phyloP scores from a whole-genome alignment of 2,113 vertebrate genomes.

The Nyctibius bracteatus region DNA sequence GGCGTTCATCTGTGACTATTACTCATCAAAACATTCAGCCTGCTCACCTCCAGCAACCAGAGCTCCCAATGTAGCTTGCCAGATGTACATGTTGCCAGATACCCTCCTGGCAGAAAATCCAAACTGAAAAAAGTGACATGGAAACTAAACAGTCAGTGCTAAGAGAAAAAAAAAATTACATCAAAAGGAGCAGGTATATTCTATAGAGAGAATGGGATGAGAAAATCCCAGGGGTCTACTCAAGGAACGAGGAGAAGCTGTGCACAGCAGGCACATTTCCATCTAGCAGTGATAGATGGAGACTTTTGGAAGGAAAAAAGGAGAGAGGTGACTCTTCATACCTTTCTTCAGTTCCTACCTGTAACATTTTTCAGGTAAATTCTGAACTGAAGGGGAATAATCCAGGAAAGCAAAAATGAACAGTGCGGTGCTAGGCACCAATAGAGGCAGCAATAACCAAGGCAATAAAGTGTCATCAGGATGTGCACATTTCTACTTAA shows the following conservation, averaged over 20 bases:
- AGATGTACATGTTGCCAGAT: neutral
- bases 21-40: conserved; percentile 25
- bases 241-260: neutral
- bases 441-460: neutral
- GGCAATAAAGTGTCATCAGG: neutral
- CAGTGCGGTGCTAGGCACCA: neutral
- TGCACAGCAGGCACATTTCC: neutral
- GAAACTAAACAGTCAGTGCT: neutral
- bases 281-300: neutral
- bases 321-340: neutral
- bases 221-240: neutral
- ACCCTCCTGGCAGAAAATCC: neutral
- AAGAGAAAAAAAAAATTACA: neutral
- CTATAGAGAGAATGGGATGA: neutral
- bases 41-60: neutral
- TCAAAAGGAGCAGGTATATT: neutral
- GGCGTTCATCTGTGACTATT: neutral
- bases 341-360: neutral
- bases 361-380: neutral
- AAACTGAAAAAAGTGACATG: neutral
- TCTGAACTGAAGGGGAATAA: neutral
- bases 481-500: neutral
- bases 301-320: neutral
- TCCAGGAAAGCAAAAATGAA: neutral
- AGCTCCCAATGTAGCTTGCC: neutral